These are phyloP conservation scores for Mylabris phalerata DNA, from an alignment of 1,140 invertebrate genomes.

Conservation along the genomic window DNA sequence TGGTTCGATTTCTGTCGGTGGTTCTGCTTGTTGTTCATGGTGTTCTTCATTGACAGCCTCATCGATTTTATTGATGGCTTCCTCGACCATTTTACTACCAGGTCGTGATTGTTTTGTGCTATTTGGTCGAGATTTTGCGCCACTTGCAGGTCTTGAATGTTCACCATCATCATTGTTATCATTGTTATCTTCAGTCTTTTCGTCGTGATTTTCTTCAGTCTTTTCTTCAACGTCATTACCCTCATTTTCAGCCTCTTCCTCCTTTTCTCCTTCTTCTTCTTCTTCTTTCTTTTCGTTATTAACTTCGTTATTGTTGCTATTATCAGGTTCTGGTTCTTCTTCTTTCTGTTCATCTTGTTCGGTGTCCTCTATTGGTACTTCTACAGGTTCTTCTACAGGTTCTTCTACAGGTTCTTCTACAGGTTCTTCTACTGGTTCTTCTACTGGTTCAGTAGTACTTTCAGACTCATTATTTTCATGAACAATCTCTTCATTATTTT, in stretches of 20 bases:
- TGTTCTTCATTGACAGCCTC: background rate
- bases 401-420: slow-evolving; percentile 25
- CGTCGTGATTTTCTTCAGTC: slow-evolving; percentile 2
- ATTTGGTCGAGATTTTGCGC: background rate
- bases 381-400: slow-evolving; percentile 9
- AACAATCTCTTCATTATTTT: slow-evolving; percentile 2
- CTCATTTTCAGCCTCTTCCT: slow-evolving; percentile 1
- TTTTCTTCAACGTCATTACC: slow-evolving; percentile 18
- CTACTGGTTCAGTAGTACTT: background rate
- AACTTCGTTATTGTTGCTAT: background rate
- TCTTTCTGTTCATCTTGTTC: slow-evolving; percentile 23
- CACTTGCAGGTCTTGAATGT: background rate
- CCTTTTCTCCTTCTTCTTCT: slow-evolving; percentile 35
- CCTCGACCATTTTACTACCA: background rate
- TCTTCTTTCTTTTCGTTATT: slow-evolving; percentile 20
- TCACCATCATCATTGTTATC: background rate
- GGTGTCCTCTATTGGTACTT: slow-evolving; percentile 18
- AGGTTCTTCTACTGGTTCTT: background rate
- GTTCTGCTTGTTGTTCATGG: slow-evolving; percentile 34
- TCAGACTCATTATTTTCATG: no score
- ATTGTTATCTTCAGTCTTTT: slow-evolving; percentile 9
- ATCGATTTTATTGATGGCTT: background rate
- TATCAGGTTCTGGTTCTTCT: slow-evolving; percentile 13
- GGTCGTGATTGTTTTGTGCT: background rate
- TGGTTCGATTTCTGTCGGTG: slow-evolving; percentile 33